phyloP scores from a whole-genome alignment of 2,888 invertebrate genomes.

The Tetragonisca angustula region DNA sequence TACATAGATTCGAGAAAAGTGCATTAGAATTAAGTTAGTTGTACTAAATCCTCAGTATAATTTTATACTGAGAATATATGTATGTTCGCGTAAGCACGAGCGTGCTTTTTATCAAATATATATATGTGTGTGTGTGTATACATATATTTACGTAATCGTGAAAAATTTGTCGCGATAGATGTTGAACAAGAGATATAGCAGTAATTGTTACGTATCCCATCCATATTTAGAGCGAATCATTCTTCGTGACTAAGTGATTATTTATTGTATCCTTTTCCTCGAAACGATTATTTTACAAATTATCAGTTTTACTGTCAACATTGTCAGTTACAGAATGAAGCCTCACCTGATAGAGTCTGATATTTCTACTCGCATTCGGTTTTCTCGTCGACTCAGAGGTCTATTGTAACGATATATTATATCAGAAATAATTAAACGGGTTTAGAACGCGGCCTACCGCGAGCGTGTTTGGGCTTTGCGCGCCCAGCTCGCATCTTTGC shows the following conservation, averaged over 20 bases:
- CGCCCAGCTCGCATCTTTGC: conserved; percentile 81
- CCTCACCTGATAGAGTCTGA: conserved; percentile 81
- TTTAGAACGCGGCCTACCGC: conserved; percentile 83
- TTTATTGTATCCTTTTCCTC: conserved; percentile 39
- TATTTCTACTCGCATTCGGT: conserved; percentile 80
- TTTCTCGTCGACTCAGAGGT: conserved; percentile 77
- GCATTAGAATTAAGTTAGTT: conserved; percentile 32
- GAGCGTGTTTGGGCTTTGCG: conserved; percentile 83
- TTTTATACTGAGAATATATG: conserved; percentile 10
- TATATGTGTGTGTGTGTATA: no score
- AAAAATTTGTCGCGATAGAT: conserved; percentile 15
- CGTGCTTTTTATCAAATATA: conserved; percentile 25
- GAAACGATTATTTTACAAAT: conserved; percentile 34
- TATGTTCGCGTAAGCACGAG: conserved; percentile 19
- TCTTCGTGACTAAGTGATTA: conserved; percentile 26
- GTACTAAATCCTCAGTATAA: conserved; percentile 23
- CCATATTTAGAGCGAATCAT: conserved; percentile 39
- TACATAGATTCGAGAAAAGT: conserved; percentile 25
- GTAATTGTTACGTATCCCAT: conserved; percentile 41
- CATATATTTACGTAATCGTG: conserved; percentile 8
- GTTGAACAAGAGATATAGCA: conserved; percentile 4
- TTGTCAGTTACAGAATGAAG: conserved; percentile 78
- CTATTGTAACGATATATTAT: conserved; percentile 71
- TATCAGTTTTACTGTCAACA: conserved; percentile 61
- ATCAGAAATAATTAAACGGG: conserved; percentile 75